Base-by-base conservation (phyloP, 2,888 invertebrate genomes). In the Drosophila stalkeri region DNA sequence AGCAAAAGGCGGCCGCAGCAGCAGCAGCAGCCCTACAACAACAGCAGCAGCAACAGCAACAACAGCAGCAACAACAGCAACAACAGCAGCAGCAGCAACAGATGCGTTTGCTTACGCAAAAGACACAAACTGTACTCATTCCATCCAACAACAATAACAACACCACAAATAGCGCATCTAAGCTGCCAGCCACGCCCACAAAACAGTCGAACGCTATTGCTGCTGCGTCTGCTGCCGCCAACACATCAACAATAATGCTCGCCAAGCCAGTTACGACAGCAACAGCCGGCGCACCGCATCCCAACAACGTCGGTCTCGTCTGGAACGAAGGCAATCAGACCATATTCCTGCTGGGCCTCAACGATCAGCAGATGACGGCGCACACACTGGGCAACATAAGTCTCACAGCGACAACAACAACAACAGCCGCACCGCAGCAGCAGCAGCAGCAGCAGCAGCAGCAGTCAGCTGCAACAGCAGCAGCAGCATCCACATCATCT, bases 301-400 rank as follows among this genome's bases (percentile, higher is more conserved):
- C 94, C 86, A 91, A 93, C 65, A 94, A 94, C 86, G 93, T 94
- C 33, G 95, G 95, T 1, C 94, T 96, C 80, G 94, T 96, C 43
- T 94, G 96, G 81, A 96, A 96, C 90, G 95, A 95, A 49, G 94
- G 94, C 44, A 94, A 94, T 67, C 94, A 94, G 60, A 94, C 94
- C 1, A 91, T 94, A 56, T 93, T 94, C 65, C 92, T 94, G 65
- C 91, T 95, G 57, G 94, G 94, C 33, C 93, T 94, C 64, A 94
- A 92, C n/a, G 92, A 92, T 65, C 93, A 92, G 51, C 92, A 92
- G 52, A 91, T 92, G 92, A 91, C 92, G 8, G 92, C 91, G 1
- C 92, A 92, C 35, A 91, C 91, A 4, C 72, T 91, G 60, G 91
- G 91, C 65, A 92, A 91, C 59, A 92, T 91, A 8, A 92, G 91